Conservation (phyloP, 2,113 vertebrate species). For the Megaleporinus macrocephalus region DNA sequence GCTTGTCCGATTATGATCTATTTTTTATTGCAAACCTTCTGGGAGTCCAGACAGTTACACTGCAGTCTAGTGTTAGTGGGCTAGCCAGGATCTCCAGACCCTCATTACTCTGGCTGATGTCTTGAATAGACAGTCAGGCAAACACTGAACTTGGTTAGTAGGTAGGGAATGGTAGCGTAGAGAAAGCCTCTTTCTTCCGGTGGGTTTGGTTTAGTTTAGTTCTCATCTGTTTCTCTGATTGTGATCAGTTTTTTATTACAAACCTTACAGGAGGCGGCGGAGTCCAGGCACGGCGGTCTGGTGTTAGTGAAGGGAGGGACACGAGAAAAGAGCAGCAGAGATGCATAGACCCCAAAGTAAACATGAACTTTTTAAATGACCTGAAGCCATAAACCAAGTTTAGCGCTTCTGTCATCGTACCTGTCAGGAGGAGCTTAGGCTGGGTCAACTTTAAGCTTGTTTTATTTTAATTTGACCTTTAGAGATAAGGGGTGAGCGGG, state of each 20-base stretch:
- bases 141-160: no score
- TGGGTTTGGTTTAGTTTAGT: no score
- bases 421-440: background rate
- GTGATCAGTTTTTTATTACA: background rate
- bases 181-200: no score
- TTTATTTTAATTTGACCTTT: slow-evolving; percentile 11
- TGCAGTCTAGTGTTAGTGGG: no score
- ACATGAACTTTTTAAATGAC: slow-evolving; percentile 6
- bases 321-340: background rate
- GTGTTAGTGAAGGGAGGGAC: background rate
- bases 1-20: no score
- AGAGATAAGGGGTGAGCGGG: background rate
- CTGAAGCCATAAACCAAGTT: background rate
- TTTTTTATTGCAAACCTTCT: no score
- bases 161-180: no score
- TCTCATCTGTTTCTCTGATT: no score
- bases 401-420: background rate
- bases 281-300: background rate
- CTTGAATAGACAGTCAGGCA: no score
- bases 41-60: no score
- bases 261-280: background rate
- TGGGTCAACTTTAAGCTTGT: background rate
- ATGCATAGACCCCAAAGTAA: background rate
- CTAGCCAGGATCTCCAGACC: no score
- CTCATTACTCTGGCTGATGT: no score